Percentiles rank a stretch among this genome's conserved stretches.
Conservation (phyloP, 1,140 invertebrate species). For the Lepidurus arcticus region DNA sequence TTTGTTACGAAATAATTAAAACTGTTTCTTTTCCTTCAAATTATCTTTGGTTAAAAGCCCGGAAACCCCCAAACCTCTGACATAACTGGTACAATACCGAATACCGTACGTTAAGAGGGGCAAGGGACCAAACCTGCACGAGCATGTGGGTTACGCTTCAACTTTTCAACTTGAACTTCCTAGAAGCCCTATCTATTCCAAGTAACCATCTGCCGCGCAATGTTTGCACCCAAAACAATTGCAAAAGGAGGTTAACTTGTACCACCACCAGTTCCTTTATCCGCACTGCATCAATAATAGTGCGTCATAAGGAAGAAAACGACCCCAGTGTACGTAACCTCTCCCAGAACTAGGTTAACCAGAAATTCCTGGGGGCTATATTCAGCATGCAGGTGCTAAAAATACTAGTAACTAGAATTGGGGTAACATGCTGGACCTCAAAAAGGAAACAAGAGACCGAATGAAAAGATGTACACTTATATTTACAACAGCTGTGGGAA, state of each 20-base stretch:
- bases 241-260: constrained; percentile 7
- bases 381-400: neutral
- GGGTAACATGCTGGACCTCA: neutral
- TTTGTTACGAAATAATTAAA: neutral
- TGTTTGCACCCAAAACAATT: neutral
- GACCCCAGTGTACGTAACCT: neutral
- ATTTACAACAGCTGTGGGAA: neutral
- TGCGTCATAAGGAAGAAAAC: constrained; percentile 15
- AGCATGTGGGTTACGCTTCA: neutral
- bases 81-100: neutral
- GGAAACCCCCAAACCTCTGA: too few relatives aligned
- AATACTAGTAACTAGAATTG: neutral
- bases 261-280: neutral
- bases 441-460: neutral
- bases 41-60: too few relatives aligned
- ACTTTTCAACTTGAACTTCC: constrained; percentile 2
- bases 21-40: neutral
- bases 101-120: neutral
- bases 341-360: neutral
- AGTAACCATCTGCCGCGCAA: neutral
- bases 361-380: neutral
- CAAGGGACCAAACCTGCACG: neutral
- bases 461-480: neutral
- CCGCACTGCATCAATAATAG: neutral
- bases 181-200: neutral